Conservation (phyloP, 2,888 invertebrate species). For the Shargacucullia verbasci region DNA sequence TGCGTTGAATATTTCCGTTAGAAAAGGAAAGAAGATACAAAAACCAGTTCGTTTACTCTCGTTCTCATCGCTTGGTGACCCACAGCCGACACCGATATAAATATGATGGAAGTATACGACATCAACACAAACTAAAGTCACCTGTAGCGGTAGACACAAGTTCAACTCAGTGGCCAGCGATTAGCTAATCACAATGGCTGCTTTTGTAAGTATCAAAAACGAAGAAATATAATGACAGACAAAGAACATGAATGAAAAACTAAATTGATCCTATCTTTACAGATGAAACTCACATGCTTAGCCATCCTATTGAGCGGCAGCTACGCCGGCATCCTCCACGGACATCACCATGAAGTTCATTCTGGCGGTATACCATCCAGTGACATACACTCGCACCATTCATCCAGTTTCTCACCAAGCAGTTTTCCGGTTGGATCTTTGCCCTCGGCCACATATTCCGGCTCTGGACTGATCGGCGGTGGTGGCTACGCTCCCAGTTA, state of each 20-base stretch:
- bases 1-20: constrained; percentile 73
- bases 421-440: constrained; percentile 82
- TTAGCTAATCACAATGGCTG: constrained; percentile 87
- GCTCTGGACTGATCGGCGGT: constrained; percentile 55
- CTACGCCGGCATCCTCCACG: constrained; percentile 76
- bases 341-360: constrained; percentile 62
- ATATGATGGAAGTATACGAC: constrained; percentile 76
- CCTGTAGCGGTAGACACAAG: constrained; percentile 80
- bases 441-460: constrained; percentile 80
- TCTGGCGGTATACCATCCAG: constrained; percentile 36
- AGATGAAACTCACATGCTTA: constrained; percentile 82
- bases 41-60: constrained; percentile 78
- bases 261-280: constrained; percentile 49
- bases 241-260: constrained; percentile 15
- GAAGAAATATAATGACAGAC: not conserved
- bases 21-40: constrained; percentile 76
- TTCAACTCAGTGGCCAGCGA: constrained; percentile 81
- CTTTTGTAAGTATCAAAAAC: constrained; percentile 78
- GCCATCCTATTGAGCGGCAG: constrained; percentile 81
- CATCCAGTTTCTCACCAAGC: constrained; percentile 80
- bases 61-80: constrained; percentile 70
- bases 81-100: constrained; percentile 79
- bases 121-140: constrained; percentile 80
- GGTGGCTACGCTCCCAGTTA: constrained; percentile 41
- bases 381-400: constrained; percentile 46